Base-by-base conservation (phyloP, 2,113 vertebrate species). In the Rutilus rutilus region DNA sequence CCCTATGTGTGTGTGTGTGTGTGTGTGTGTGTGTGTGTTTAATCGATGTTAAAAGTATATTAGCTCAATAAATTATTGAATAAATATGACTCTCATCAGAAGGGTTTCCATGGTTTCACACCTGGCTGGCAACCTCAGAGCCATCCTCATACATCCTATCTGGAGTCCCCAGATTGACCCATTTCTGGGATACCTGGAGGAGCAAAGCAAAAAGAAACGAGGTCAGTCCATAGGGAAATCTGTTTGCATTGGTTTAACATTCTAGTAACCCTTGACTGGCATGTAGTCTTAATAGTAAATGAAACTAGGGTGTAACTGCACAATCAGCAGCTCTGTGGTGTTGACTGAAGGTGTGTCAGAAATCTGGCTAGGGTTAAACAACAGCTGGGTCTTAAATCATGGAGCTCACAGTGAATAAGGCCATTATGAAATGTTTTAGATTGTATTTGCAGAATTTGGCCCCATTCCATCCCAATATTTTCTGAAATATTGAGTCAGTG, bases 121-220 rank as follows among this genome's bases (percentile, higher is more conserved):
- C 93, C 87, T 97, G 95, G 90, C 96, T 97, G 76, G 95, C 89
- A 83, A 93, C 94, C 90, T 96, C 95, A 25, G 95, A 92, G 2
- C 95, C 94, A 25, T 97, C 95, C 2, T 96, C 96, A 5, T 93
- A 3, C 94, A 91, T 91, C 96, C 94, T 83, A 0, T 96, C 95
- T 3, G 93, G 90, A 15, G 92, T 90, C 87, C 93, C 92, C 54
- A 93, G 93, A 47, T 93, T 88, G 85, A 93, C 74, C 14, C 87
- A 92, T 87, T 93, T 92, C 2, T 94, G 90, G 54, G 93, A 89
- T 10, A 93, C 89, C 96, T 97, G 88, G 2, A 90, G 64, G 6
- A 74, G 3, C 81, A 59, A n/a, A 11, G 65, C 19, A 77, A 59
- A 86, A 25, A 7, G 17, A 67, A 25, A 62, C 47, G 11, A 84